Conservation (phyloP, 2,797 vertebrate genomes). For the Hapalemur alaotrensis region DNA sequence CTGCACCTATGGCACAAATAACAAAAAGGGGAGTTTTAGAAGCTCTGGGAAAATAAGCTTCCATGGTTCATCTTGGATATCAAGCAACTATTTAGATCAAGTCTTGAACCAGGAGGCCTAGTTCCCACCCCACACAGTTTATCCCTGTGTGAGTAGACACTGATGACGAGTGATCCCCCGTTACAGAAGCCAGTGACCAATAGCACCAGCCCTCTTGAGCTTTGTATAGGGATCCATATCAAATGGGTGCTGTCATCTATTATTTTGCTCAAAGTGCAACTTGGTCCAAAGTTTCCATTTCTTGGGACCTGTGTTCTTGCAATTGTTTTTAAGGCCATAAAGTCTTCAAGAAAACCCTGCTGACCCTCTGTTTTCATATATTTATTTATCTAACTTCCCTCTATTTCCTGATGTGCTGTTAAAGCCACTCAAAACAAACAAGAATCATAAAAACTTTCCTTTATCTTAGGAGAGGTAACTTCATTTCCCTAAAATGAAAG, state of each 20-base stretch:
- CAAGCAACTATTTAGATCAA: not conserved
- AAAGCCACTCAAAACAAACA: not conserved
- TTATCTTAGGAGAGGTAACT: not conserved
- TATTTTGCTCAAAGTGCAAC: not conserved
- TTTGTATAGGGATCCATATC: not conserved
- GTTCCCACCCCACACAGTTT: accelerated
- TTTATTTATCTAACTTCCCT: not conserved
- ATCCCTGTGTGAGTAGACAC: not conserved
- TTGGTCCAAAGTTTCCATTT: not conserved
- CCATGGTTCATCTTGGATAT: not conserved
- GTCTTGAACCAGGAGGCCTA: not conserved
- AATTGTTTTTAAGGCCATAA: not conserved
- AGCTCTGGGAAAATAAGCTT: not conserved
- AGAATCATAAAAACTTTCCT: not conserved
- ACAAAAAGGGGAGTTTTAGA: not conserved
- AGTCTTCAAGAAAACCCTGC: not conserved
- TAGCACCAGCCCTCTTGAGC: not conserved
- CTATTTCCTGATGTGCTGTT: not conserved
- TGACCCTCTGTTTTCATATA: not conserved
- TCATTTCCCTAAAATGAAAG: slow-evolving; percentile 38
- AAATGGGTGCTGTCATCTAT: not conserved
- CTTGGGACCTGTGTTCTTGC: not conserved
- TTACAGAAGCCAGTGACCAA: not conserved
- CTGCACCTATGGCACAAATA: not conserved
- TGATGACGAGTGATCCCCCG: not conserved